Base-by-base conservation (phyloP, 2,113 vertebrate species). In the Anarhynchus alexandrinus region DNA sequence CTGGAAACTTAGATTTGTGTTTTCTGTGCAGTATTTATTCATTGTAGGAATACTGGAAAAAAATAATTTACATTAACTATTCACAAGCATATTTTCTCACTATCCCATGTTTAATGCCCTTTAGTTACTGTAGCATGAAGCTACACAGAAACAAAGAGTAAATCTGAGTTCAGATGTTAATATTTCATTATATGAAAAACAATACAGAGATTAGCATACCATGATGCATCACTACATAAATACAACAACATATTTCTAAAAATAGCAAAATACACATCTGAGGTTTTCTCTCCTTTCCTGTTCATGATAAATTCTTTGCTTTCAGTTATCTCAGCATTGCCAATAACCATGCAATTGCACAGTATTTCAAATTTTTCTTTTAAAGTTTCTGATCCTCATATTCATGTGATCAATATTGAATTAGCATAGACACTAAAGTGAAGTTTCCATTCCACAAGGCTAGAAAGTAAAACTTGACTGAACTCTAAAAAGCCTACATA, bases 231-330 rank as follows among this genome's bases (percentile, higher is more conserved):
- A 21, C 26, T 67, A 23, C 30, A 82, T 43, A 66, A 92, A 74
- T 6, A 51, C 13, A 13, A 30, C 27, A 30, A 43, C 3, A 0
- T 25, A 45, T 12, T 55, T 81, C 27, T 66, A 38, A 22, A 19
- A 73, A 73, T 4, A 69, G 14, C 1, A 2, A 57, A 15, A 70
- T 5, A 9, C 1, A 34, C 6, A 14, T 0, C 34, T 65, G 1
- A 82, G 11, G 11, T 40, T 81, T 42, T 42, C 19, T 67, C 25
- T 51, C 16, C 45, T 52, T 54, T 23, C 34, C 15, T 25, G 11
- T 54, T 70, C 21, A 16, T 10, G 10, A 4, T n/a, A 11, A 64
- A 66, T 54, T 73, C 21, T 52, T 62, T 34, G 15, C 34, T 36
- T 52, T 57, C 52, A 11, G 5, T 78, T 45, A 30, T 6, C 15